Evolutionary conservation across 2,888 invertebrate species (phyloP).

Genomic region (Drosophila testacea): DNA sequence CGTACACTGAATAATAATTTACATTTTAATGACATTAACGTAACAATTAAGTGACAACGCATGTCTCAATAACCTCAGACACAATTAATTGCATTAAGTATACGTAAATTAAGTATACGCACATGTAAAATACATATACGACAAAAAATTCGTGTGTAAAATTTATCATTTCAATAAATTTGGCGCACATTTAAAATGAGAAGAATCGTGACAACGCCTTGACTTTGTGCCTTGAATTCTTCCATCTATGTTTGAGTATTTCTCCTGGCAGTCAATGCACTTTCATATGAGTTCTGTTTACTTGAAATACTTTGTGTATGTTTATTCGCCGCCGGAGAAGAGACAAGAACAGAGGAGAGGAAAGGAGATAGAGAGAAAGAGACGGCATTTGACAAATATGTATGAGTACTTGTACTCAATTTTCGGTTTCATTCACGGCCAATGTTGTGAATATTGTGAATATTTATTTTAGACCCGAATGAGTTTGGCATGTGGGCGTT

Average conservation of each 20-base stretch:
- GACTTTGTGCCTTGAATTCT: slow-evolving; percentile 29
- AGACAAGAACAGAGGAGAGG: not conserved
- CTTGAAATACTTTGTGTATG: slow-evolving; percentile 8
- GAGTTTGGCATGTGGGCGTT: slow-evolving; percentile 39
- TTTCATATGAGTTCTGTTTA: slow-evolving; percentile 9
- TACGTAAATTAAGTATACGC: slow-evolving; percentile 13
- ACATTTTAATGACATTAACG: slow-evolving; percentile 34
- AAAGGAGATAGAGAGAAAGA: slow-evolving; percentile 2
- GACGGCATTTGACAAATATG: slow-evolving; percentile 33
- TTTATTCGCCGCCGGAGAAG: slow-evolving; percentile 13
- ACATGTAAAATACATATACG: not conserved
- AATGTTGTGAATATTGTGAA: slow-evolving; percentile 23
- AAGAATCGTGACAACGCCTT: slow-evolving; percentile 12
- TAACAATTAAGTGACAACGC: slow-evolving; percentile 36
- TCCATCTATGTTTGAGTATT: not conserved
- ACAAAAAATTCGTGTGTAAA: slow-evolving; percentile 4
- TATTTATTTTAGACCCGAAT: slow-evolving; percentile 23
- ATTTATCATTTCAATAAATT: slow-evolving; percentile 15
- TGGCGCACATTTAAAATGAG: slow-evolving; percentile 2
- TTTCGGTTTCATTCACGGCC: slow-evolving; percentile 50
- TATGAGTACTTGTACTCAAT: slow-evolving; percentile 4
- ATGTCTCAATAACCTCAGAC: slow-evolving; percentile 23
- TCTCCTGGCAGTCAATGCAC: slow-evolving; percentile 28
- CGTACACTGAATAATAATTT: not conserved
- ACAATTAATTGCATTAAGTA: slow-evolving; percentile 42